Base-by-base conservation (phyloP, 2,113 vertebrate genomes). In the Acanthochromis polyacanthus region DNA sequence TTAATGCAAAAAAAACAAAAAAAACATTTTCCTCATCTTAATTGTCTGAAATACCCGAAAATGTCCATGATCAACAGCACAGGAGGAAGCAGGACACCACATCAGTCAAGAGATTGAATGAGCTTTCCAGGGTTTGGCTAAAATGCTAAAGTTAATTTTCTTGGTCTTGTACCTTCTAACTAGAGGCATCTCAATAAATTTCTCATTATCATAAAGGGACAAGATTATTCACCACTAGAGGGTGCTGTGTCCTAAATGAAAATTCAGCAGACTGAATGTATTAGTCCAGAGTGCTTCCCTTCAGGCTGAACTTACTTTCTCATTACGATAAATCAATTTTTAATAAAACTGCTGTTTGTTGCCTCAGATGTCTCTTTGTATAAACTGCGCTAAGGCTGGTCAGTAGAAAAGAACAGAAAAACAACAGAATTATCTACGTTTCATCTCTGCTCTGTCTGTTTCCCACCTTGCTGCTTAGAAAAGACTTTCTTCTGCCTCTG, bases 401-500 rank as follows among this genome's bases (percentile, higher is more conserved):
- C 43, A 19, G 12, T 3, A 61, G 38, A 64, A 48, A 53, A 45
- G 22, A 7, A 12, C 30, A 43, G 16, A 15, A 43, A 65, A 71
- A 60, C 38, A 36, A 20, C 14, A 45, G 14, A n/a, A 60, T 9
- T 61, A 4, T 14, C 16, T 32, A 52, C 40, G 20, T 65, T 48
- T 58, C 14, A 28, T 40, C 10, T n/a, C 9, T 20, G 1, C 25
- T 66, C 15, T 5, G 1, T 48, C 46, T 50, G 23, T 28, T 43
- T 14, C 83, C 92, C 86, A 97, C 96, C 96, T 87, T 98, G 96
- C 79, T 98, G 96, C 75, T 97, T 97, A 65, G 97, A 97, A 87
- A 98, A 98, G 22, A 98, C 91, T 78, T 98, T 98, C 85, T 96
- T 98, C 87, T 98, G 97, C 30, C 97, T 90, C 67, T 92, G 96